phyloP scores from a whole-genome alignment of 2,113 vertebrate species.

The Gavialis gangeticus region DNA sequence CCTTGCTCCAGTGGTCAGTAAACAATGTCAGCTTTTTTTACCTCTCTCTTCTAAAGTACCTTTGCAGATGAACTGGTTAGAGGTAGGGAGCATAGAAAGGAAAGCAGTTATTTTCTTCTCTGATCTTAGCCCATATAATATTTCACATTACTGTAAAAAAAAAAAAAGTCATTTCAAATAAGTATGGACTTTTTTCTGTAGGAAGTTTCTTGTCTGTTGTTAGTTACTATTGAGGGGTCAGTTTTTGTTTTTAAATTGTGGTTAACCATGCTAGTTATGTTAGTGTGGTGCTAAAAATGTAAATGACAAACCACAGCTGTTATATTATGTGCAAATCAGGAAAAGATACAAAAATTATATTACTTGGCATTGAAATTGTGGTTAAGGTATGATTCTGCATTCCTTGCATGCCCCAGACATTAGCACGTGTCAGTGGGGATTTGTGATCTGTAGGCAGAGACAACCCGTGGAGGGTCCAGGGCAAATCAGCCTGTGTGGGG shows the following conservation, averaged over 20 bases:
- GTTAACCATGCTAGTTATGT: slow-evolving; percentile 15
- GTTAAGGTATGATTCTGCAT: background rate
- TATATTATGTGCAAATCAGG: background rate
- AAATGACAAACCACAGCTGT: background rate
- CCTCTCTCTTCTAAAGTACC: background rate
- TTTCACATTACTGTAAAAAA: background rate
- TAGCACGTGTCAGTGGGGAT: background rate
- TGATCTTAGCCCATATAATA: background rate
- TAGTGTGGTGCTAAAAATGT: background rate
- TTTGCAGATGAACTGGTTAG: background rate
- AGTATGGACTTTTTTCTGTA: background rate
- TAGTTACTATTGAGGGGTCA: background rate
- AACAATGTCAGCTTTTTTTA: background rate
- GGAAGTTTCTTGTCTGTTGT: background rate
- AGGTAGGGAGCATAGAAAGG: background rate
- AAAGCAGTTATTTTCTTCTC: background rate
- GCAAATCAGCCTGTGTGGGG: too few species aligned
- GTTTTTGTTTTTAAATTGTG: slow-evolving; percentile 29
- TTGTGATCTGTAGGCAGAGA: background rate
- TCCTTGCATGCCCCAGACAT: background rate
- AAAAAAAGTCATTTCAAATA: too few species aligned
- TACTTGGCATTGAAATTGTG: background rate
- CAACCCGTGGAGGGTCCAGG: too few species aligned
- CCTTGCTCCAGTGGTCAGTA: background rate
- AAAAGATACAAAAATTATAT: background rate